Conservation (phyloP, 2,113 vertebrate species). For the Phaethon lepturus region DNA sequence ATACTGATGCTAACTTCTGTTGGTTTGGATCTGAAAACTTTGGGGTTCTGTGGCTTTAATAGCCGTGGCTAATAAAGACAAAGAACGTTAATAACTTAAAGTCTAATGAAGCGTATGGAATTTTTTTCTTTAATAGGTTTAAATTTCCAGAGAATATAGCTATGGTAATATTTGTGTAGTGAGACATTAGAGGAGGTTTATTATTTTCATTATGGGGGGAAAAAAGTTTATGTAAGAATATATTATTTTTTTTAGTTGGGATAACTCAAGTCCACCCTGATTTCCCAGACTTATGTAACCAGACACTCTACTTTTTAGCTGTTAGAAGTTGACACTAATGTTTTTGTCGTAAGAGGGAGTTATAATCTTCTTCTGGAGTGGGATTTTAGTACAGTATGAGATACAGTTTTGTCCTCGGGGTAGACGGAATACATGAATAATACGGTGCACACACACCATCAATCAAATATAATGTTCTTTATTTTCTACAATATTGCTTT, state of each 20-base stretch:
- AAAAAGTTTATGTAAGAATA: constrained; percentile 14
- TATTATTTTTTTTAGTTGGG: constrained; percentile 60
- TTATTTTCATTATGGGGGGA: constrained; percentile 5
- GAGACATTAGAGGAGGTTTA: constrained; percentile 9
- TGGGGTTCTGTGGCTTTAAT: not conserved
- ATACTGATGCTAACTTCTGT: not conserved
- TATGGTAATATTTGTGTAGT: not conserved
- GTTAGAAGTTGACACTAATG: not conserved
- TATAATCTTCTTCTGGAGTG: not conserved
- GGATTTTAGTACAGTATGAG: not conserved
- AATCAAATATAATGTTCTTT: not conserved
- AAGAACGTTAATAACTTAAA: not conserved
- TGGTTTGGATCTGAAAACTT: not conserved
- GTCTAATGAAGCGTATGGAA: not conserved
- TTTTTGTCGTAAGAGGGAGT: not conserved
- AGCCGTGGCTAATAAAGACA: not conserved
- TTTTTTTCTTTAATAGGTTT: not conserved
- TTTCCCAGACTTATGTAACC: constrained; percentile 33
- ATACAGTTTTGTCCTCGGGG: not conserved
- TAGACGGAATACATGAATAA: not conserved
- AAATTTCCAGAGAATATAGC: constrained; percentile 6
- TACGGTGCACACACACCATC: rapidly evolving
- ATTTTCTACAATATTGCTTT: not conserved
- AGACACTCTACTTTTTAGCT: not conserved
- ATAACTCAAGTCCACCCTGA: constrained; percentile 47